Conservation (phyloP, 2,888 invertebrate genomes). For the Stenodema calcarata region DNA sequence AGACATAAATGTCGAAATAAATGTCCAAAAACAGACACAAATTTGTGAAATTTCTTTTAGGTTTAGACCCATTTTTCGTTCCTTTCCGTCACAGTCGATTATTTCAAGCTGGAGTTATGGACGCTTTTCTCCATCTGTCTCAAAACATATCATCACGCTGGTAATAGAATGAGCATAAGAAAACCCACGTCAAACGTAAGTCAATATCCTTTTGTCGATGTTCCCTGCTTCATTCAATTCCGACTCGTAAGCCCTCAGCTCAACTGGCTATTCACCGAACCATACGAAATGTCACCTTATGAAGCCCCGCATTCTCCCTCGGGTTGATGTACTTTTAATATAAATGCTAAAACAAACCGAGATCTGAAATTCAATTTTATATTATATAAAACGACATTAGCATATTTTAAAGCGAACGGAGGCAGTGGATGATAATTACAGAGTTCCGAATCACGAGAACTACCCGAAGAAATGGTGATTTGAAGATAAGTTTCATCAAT, state of each 20-base stretch:
- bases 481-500: conserved; percentile 4
- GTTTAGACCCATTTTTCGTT: no score
- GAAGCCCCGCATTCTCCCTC: background rate
- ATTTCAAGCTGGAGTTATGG: no score
- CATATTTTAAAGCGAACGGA: conserved; percentile 5
- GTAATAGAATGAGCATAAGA: no score
- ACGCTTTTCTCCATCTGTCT: no score
- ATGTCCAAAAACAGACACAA: no score
- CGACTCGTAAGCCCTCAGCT: background rate
- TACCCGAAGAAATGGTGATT: background rate
- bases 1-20: no score
- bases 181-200: no score
- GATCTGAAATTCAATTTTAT: conserved; percentile 29
- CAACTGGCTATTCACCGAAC: background rate
- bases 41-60: no score
- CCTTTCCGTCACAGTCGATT: no score
- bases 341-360: conserved; percentile 35
- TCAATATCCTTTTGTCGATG: background rate
- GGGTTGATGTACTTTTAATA: conserved; percentile 26
- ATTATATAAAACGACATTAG: background rate
- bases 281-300: background rate
- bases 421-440: conserved; percentile 20
- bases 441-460: background rate
- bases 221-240: background rate
- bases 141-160: no score